phyloP scores from a whole-genome alignment of 2,113 vertebrate species.

The Emydocephalus ijimae region DNA sequence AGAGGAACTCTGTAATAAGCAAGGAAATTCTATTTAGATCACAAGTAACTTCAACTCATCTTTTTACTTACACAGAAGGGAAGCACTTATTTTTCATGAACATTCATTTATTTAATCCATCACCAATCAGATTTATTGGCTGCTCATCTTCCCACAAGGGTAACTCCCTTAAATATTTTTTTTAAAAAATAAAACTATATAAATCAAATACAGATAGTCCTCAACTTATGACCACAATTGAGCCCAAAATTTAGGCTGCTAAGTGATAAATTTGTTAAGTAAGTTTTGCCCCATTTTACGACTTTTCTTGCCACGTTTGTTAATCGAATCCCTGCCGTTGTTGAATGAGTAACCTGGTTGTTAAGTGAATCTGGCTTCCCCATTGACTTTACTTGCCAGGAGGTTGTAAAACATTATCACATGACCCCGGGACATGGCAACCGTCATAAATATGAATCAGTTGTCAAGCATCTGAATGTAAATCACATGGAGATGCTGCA shows the following conservation, averaged over 20 bases:
- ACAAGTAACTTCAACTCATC: neutral
- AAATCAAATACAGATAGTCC: neutral
- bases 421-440: neutral
- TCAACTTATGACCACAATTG: neutral
- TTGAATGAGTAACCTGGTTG: neutral
- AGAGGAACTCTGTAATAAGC: conserved; percentile 72
- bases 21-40: conserved; percentile 37
- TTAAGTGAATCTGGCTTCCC: neutral
- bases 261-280: neutral
- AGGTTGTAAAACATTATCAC: neutral
- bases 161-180: neutral
- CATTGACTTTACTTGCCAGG: neutral
- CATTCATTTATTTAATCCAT: neutral
- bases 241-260: neutral
- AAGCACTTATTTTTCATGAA: neutral
- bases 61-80: neutral
- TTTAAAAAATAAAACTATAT: neutral
- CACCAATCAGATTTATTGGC: neutral
- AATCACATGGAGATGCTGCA: neutral
- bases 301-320: neutral
- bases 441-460: neutral
- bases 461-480: neutral
- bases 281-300: neutral
- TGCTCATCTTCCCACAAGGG: neutral
- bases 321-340: neutral